A percentile compares a stretch with the other conserved stretches of the same genome.
These are phyloP conservation scores for Ceraclea dissimilis DNA, from an alignment of 2,888 invertebrate species.

Conservation along the genomic window DNA sequence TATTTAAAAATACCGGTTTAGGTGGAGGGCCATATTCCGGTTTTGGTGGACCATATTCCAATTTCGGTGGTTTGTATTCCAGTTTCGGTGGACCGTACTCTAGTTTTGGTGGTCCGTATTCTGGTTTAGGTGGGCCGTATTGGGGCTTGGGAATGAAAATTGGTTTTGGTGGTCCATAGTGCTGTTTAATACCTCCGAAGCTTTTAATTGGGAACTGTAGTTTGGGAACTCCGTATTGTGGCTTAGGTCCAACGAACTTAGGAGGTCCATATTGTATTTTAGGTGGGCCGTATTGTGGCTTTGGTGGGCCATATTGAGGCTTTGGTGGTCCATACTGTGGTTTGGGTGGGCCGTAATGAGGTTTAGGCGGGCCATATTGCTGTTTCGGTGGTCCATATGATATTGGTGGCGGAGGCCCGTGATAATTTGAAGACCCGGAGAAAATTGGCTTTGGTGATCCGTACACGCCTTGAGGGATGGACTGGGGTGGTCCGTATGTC, in stretches of 20 bases:
- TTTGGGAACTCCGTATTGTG: constrained; percentile 44
- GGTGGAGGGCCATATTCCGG: constrained; percentile 29
- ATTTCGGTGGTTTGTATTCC: constrained; percentile 24
- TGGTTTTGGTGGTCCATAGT: constrained; percentile 33
- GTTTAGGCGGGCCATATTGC: constrained; percentile 36
- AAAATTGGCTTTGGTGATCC: constrained; percentile 25
- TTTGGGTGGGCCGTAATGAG: constrained; percentile 26
- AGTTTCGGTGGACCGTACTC: constrained; percentile 41
- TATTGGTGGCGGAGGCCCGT: constrained; percentile 47
- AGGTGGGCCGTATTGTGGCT: constrained; percentile 29
- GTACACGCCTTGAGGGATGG: constrained; percentile 4
- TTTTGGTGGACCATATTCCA: constrained; percentile 25
- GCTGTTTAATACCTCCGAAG: constrained; percentile 29
- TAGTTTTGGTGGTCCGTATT: constrained; percentile 29
- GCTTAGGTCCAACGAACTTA: constrained; percentile 20
- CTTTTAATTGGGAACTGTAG: constrained; percentile 42
- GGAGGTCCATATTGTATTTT: constrained; percentile 25
- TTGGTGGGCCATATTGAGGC: constrained; percentile 42
- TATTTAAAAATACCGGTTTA: constrained; percentile 30
- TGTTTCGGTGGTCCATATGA: constrained; percentile 37
- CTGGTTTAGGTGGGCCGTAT: constrained; percentile 35
- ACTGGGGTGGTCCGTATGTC: constrained; percentile 44
- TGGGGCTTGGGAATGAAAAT: constrained; percentile 37
- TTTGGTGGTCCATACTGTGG: constrained; percentile 31
- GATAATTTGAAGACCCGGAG: constrained; percentile 31